These are phyloP conservation scores for Drosophila mayaguana DNA, from an alignment of 2,888 invertebrate species.

Conservation along the genomic window DNA sequence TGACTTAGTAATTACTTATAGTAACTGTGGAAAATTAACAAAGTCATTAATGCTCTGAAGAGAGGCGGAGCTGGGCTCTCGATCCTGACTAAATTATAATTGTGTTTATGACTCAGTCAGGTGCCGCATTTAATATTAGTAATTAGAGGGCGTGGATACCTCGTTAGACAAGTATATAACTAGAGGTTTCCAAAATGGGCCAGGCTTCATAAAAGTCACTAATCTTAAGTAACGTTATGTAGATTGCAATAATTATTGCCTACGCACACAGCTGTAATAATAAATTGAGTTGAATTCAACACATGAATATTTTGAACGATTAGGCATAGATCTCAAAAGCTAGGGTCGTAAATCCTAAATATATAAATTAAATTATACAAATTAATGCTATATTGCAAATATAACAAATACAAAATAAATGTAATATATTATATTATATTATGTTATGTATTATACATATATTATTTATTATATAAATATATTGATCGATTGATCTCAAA, in stretches of 20 bases:
- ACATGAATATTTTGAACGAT: neutral
- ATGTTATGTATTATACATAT: no score
- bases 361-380: no score
- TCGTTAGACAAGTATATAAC: constrained; percentile 6
- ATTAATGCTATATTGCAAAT: no score
- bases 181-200: neutral
- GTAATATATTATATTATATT: no score
- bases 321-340: neutral
- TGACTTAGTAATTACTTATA: neutral
- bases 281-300: neutral
- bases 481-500: no score
- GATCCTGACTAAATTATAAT: neutral
- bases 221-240: neutral
- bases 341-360: no score
- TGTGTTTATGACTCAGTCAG: neutral
- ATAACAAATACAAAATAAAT: no score
- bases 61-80: neutral
- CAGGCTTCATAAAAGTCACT: neutral
- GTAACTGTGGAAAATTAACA: neutral
- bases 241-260: neutral
- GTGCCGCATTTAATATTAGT: neutral
- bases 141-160: no score
- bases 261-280: neutral
- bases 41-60: constrained; percentile 3
- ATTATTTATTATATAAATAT: no score